phyloP scores from a whole-genome alignment of 2,797 vertebrate species.

The Taenioides sp. region DNA sequence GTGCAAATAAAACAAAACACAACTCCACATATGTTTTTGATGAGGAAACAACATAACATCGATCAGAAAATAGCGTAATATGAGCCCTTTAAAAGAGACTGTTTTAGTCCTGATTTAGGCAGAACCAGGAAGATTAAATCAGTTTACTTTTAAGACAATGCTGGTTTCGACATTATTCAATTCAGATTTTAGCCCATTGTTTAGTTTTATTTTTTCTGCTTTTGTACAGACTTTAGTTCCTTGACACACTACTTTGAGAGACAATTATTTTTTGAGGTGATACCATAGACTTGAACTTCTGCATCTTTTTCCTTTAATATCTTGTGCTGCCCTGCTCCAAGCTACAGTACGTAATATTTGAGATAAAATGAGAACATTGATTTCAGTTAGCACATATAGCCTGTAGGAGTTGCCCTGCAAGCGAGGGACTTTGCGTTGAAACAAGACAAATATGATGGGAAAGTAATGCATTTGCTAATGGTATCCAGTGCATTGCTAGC shows the following conservation, averaged over 20 bases:
- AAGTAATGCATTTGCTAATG: slow-evolving; percentile 64
- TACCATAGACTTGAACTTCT: background rate
- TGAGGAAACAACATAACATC: too few species aligned
- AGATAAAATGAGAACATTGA: slow-evolving; percentile 57
- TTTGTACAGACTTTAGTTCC: background rate
- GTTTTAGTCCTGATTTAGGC: background rate
- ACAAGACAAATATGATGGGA: slow-evolving; percentile 67
- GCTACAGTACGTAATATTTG: slow-evolving; percentile 27
- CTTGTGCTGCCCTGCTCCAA: slow-evolving; percentile 13
- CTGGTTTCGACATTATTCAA: background rate
- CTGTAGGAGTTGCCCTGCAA: slow-evolving; percentile 52
- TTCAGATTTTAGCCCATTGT: background rate
- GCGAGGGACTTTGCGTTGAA: slow-evolving; percentile 55
- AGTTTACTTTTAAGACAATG: background rate
- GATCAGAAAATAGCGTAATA: too few species aligned
- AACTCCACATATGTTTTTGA: too few species aligned
- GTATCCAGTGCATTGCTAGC: slow-evolving; percentile 51
- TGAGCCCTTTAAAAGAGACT: too few species aligned
- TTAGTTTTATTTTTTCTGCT: slow-evolving; percentile 8
- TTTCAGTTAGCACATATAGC: slow-evolving; percentile 46
- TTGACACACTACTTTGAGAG: background rate
- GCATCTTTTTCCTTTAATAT: slow-evolving; percentile 15
- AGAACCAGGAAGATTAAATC: background rate
- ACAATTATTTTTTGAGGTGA: background rate
- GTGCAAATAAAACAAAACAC: too few species aligned